A percentile compares a stretch with the other conserved stretches of the same genome.
These are phyloP conservation scores for Notoglanidium macrostoma DNA, from an alignment of 2,797 vertebrate species.

Conservation along the genomic window DNA sequence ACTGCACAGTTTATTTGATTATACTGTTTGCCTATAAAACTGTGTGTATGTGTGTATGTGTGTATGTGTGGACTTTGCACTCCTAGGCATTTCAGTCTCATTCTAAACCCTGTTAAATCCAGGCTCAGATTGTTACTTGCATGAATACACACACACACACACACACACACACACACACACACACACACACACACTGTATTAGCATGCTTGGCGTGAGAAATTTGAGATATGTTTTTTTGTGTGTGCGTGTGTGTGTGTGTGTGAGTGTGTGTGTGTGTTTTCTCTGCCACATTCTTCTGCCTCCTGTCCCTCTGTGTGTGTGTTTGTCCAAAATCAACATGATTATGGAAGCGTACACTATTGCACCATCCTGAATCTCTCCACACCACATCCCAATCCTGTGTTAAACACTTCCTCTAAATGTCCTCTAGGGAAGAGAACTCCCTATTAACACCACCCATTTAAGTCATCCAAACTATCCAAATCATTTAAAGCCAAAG, in stretches of 20 bases:
- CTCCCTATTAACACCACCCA: not conserved
- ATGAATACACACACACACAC: slow-evolving; percentile 8
- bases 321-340: slow-evolving; percentile 15
- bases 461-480: not conserved
- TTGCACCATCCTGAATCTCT: not conserved
- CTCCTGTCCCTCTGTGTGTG: not conserved
- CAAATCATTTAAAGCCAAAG: not conserved
- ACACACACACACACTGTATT: not conserved
- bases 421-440: not conserved
- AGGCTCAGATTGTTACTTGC: slow-evolving; percentile 5
- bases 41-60: not conserved
- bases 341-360: not conserved
- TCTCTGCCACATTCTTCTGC: not conserved
- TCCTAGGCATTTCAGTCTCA: not conserved
- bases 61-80: slow-evolving; percentile 15
- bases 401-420: slow-evolving; percentile 13
- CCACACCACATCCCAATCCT: not conserved
- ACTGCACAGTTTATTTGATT: not conserved
- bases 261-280: not conserved
- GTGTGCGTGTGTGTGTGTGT: not conserved
- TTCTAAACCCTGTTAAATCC: not conserved
- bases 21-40: not conserved
- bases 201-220: not conserved
- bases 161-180: not conserved
- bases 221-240: no score